phyloP scores from a whole-genome alignment of 2,797 vertebrate genomes.

The Anableps anableps region DNA sequence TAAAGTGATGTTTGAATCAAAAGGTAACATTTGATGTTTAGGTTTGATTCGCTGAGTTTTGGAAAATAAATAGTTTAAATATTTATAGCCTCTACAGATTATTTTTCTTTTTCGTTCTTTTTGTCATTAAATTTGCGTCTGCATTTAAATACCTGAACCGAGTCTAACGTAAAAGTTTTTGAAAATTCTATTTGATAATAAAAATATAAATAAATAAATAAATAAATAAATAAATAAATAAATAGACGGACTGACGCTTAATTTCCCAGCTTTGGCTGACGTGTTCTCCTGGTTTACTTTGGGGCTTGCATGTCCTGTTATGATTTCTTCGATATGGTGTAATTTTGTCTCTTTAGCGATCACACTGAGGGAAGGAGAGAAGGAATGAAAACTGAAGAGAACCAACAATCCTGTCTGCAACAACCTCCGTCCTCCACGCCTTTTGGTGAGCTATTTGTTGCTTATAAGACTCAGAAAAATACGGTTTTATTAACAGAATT shows the following conservation, averaged over 20 bases:
- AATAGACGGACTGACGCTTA: background rate
- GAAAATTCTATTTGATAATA: background rate
- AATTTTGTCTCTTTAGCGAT: constrained; percentile 63
- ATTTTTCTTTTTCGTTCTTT: too few species aligned
- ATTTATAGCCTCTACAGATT: too few species aligned
- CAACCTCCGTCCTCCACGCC: constrained; percentile 83
- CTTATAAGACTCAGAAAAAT: background rate
- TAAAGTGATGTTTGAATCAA: background rate
- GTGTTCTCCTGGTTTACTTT: background rate
- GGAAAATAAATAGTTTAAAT: background rate
- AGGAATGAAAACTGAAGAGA: constrained; percentile 92
- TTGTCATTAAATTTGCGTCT: background rate
- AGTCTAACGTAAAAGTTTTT: background rate
- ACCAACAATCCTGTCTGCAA: constrained; percentile 85
- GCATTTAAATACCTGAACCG: background rate
- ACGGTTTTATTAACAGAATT: background rate
- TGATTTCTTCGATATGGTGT: background rate
- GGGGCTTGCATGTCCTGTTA: background rate
- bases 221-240: background rate
- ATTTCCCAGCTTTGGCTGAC: background rate
- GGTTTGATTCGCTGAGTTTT: background rate
- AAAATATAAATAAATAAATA: background rate
- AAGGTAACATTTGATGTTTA: background rate
- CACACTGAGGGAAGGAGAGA: constrained; percentile 81
- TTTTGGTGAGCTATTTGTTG: constrained; percentile 74